A percentile compares a stretch with the other conserved stretches of the same genome.
Conservation (phyloP, 2,888 invertebrate genomes). For the Neria commutata region DNA sequence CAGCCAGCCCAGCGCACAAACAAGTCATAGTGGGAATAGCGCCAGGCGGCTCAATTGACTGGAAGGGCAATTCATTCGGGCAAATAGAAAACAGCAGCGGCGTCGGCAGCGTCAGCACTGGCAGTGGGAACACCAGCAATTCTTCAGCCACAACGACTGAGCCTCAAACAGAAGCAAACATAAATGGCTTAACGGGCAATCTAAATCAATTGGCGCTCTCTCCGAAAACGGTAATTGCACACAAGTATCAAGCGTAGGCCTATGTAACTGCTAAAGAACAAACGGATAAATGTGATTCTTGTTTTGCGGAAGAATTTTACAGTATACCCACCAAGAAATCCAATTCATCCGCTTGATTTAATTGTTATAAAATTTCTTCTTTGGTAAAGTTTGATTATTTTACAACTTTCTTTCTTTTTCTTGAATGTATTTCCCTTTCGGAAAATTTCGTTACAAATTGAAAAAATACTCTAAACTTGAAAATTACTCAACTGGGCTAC, state of each 20-base stretch:
- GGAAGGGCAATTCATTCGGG: conserved; percentile 20
- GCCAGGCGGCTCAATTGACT: conserved; percentile 29
- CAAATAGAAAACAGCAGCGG: conserved; percentile 18
- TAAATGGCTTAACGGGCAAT: conserved; percentile 51
- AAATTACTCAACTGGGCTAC: too few relatives aligned
- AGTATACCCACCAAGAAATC: too few relatives aligned
- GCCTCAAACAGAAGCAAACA: conserved; percentile 43
- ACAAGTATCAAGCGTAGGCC: background rate
- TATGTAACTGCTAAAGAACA: background rate
- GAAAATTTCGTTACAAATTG: too few relatives aligned
- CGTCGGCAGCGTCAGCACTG: conserved; percentile 31
- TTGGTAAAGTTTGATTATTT: too few relatives aligned
- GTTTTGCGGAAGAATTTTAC: background rate
- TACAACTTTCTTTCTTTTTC: too few relatives aligned
- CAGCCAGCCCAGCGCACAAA: conserved; percentile 23
- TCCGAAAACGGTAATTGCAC: conserved; percentile 51
- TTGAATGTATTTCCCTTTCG: too few relatives aligned
- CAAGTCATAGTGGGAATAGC: conserved; percentile 28
- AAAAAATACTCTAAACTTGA: too few relatives aligned
- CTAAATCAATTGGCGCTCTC: conserved; percentile 53
- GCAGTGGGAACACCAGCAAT: conserved; percentile 22
- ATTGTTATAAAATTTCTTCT: too few relatives aligned
- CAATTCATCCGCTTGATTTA: too few relatives aligned
- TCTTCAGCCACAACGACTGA: conserved; percentile 41
- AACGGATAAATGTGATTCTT: background rate